Percentiles rank a stretch among this genome's conserved stretches.
Conservation (phyloP, 2,888 invertebrate species). For the Ophion slaviceki region DNA sequence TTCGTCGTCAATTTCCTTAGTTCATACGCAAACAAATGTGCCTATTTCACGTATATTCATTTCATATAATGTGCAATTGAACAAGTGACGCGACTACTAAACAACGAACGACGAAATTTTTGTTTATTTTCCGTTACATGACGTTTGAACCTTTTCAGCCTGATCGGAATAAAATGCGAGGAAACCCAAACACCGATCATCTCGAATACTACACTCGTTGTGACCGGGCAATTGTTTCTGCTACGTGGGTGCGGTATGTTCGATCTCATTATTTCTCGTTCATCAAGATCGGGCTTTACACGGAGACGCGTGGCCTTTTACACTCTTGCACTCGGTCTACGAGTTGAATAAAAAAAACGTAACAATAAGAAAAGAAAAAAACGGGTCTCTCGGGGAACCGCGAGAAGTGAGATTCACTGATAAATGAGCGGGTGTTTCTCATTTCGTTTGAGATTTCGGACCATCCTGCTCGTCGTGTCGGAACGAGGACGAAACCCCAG, state of each 20-base stretch:
- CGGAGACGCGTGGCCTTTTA: constrained; percentile 72
- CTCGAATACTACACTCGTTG: too few relatives aligned
- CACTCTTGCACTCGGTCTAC: constrained; percentile 56
- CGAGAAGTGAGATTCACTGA: constrained; percentile 77
- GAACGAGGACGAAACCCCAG: constrained; percentile 75
- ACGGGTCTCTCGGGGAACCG: constrained; percentile 60
- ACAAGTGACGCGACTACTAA: too few relatives aligned
- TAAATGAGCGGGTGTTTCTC: constrained; percentile 81
- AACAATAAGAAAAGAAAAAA: constrained; percentile 55
- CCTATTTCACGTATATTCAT: too few relatives aligned
- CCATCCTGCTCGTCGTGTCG: constrained; percentile 69
- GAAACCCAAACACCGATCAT: too few relatives aligned
- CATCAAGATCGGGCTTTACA: constrained; percentile 70
- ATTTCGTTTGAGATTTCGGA: constrained; percentile 75
- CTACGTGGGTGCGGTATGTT: constrained; percentile 27
- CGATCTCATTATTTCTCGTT: constrained; percentile 56
- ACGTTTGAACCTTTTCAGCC: too few relatives aligned
- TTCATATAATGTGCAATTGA: too few relatives aligned
- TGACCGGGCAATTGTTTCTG: background rate
- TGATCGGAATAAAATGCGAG: too few relatives aligned
- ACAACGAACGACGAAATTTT: too few relatives aligned
- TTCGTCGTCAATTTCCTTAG: too few relatives aligned
- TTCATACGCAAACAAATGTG: too few relatives aligned
- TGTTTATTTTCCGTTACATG: too few relatives aligned
- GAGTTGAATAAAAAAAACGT: constrained; percentile 35